Percentiles rank a stretch among this genome's conserved stretches.
Conservation (phyloP, 2,888 invertebrate genomes). For the Meiosimyza decipiens region DNA sequence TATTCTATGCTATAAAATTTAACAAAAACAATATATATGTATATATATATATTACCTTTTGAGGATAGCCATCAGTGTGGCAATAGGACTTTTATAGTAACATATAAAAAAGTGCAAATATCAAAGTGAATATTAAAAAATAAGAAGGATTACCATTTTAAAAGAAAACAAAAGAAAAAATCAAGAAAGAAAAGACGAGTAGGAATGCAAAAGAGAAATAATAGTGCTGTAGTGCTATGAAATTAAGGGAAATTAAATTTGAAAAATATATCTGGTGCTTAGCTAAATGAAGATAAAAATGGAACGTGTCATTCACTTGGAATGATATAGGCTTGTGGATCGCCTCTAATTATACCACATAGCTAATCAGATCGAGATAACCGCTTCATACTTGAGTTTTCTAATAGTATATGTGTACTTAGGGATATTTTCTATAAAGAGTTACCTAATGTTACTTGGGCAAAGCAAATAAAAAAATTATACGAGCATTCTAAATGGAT, state of each 20-base stretch:
- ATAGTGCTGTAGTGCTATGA: slow-evolving; percentile 60
- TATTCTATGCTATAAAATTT: not conserved
- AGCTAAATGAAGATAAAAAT: not conserved
- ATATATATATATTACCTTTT: slow-evolving; percentile 82
- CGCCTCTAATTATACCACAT: no score
- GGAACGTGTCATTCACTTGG: slow-evolving; percentile 31
- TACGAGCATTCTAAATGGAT: no score
- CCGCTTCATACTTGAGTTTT: no score
- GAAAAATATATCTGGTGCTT: no score
- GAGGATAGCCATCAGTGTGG: slow-evolving; percentile 93
- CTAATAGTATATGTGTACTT: no score
- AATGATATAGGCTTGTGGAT: no score
- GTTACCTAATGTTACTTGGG: no score
- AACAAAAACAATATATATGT: not conserved
- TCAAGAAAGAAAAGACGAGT: slow-evolving; percentile 49
- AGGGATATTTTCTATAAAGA: no score
- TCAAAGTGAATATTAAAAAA: slow-evolving; percentile 11
- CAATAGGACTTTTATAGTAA: slow-evolving; percentile 80
- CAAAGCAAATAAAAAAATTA: no score
- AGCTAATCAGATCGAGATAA: no score
- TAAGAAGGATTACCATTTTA: slow-evolving; percentile 43
- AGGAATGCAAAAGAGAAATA: slow-evolving; percentile 58
- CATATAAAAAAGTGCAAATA: slow-evolving; percentile 40
- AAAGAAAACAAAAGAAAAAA: slow-evolving; percentile 29
- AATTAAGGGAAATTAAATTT: no score